Percentiles rank a stretch among this genome's conserved stretches.
Conservation (phyloP, 1,140 invertebrate genomes). For the Drosophila setifemur region DNA sequence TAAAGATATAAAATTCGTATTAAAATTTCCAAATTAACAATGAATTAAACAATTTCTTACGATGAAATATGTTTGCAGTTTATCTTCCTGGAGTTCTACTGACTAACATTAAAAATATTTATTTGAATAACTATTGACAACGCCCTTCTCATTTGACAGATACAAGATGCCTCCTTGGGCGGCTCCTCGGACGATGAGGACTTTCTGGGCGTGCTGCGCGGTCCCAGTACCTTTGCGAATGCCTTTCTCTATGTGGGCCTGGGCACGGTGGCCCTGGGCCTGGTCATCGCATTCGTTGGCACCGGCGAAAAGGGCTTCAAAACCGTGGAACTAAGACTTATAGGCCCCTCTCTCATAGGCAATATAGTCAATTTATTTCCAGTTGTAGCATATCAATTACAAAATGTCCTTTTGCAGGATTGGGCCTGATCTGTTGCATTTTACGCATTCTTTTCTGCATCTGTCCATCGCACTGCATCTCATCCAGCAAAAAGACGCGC, state of each 20-base stretch:
- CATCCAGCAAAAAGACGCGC: conserved; percentile 74
- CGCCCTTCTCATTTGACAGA: conserved; percentile 42
- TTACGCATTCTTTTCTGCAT: conserved; percentile 85
- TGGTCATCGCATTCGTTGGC: conserved; percentile 93
- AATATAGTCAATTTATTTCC: conserved; percentile 26
- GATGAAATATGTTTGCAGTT: no score
- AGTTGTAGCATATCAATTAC: not conserved
- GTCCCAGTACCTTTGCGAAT: conserved; percentile 88
- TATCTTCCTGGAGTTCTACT: not conserved
- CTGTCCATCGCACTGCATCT: conserved; percentile 84
- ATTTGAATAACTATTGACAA: not conserved
- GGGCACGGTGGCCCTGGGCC: conserved; percentile 90
- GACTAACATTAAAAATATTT: not conserved
- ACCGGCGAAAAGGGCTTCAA: conserved; percentile 95
- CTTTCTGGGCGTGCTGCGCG: conserved; percentile 83
- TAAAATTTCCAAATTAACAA: not conserved
- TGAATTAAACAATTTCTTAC: no score
- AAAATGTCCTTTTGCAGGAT: conserved; percentile 45
- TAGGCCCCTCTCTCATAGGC: conserved; percentile 90
- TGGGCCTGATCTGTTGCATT: conserved; percentile 85
- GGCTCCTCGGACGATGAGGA: conserved; percentile 83
- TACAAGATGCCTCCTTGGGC: conserved; percentile 82
- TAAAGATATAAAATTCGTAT: not conserved
- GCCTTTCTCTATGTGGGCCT: conserved; percentile 93
- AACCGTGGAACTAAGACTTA: conserved; percentile 90